Percentiles rank a stretch among this genome's conserved stretches.
These are phyloP conservation scores for Limenitis camilla DNA, from an alignment of 2,888 invertebrate species.

Conservation along the genomic window DNA sequence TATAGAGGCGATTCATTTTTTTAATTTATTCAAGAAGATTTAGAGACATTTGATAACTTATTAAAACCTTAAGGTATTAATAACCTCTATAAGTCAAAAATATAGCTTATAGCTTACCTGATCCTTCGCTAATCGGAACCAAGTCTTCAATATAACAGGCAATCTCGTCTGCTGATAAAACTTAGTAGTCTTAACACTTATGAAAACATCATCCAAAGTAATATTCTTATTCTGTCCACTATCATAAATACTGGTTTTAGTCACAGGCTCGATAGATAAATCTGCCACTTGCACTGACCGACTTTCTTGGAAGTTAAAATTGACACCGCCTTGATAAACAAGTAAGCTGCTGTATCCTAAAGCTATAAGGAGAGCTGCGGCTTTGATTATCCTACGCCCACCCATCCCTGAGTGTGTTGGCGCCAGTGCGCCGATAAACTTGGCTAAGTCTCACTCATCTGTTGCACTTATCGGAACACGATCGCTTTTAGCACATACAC, in stretches of 20 bases:
- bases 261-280: conserved; percentile 69
- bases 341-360: conserved; percentile 77
- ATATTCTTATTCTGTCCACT: conserved; percentile 72
- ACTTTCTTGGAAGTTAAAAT: conserved; percentile 67
- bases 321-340: conserved; percentile 75
- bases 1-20: too few relatives aligned
- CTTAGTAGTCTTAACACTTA: conserved; percentile 95
- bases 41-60: too few relatives aligned
- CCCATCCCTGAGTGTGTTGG: conserved; percentile 60
- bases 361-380: conserved; percentile 67
- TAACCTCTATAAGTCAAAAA: neutral
- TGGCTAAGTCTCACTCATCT: conserved; percentile 62
- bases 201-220: conserved; percentile 89
- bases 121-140: conserved; percentile 93
- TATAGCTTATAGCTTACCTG: conserved; percentile 84
- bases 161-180: conserved; percentile 89
- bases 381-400: conserved; percentile 64
- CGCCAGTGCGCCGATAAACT: conserved; percentile 55
- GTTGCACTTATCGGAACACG: conserved; percentile 60
- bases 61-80: too few relatives aligned
- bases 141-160: conserved; percentile 92
- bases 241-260: conserved; percentile 54
- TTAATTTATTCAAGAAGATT: too few relatives aligned
- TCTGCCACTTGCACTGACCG: conserved; percentile 63
- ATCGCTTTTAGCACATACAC: conserved; percentile 44